Evolutionary conservation across 2,888 invertebrate genomes (phyloP).

Genomic region (Eutolmus rufibarbis): DNA sequence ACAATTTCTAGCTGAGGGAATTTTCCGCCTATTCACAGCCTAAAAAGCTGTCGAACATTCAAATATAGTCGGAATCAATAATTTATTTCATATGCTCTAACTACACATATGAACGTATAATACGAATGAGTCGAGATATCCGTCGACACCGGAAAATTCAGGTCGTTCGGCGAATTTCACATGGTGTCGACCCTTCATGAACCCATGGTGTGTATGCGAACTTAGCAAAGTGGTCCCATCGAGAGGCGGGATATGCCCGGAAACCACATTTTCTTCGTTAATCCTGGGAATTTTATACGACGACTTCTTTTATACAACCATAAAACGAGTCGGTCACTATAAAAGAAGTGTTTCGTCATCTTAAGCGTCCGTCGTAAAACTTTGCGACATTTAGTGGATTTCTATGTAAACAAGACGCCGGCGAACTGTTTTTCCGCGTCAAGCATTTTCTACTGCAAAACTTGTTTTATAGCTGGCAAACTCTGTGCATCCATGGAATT

Average conservation of each 20-base stretch:
- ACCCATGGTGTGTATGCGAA: background rate
- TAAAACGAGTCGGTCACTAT: conserved; percentile 8
- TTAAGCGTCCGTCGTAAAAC: conserved; percentile 21
- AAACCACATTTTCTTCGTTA: background rate
- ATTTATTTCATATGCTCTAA: conserved; percentile 1
- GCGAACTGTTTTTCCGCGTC: background rate
- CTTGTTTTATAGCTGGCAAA: background rate
- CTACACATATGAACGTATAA: background rate
- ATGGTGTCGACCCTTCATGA: background rate
- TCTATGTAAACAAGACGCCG: conserved; percentile 21
- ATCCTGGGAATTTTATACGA: background rate
- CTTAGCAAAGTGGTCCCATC: background rate
- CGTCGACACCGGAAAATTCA: background rate
- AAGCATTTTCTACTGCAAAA: background rate
- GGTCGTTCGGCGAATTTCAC: background rate
- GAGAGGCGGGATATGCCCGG: background rate
- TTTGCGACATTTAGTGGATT: conserved; percentile 13
- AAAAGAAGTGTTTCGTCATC: conserved; percentile 20
- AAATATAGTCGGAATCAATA: conserved; percentile 27
- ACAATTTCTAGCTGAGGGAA: conserved; percentile 11
- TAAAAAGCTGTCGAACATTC: conserved; percentile 28
- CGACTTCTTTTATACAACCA: background rate
- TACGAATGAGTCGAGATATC: background rate
- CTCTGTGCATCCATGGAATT: background rate
- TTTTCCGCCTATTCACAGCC: background rate